Evolutionary conservation across 2,113 vertebrate species (phyloP).

Genomic region (Microcebus griseorufus): DNA sequence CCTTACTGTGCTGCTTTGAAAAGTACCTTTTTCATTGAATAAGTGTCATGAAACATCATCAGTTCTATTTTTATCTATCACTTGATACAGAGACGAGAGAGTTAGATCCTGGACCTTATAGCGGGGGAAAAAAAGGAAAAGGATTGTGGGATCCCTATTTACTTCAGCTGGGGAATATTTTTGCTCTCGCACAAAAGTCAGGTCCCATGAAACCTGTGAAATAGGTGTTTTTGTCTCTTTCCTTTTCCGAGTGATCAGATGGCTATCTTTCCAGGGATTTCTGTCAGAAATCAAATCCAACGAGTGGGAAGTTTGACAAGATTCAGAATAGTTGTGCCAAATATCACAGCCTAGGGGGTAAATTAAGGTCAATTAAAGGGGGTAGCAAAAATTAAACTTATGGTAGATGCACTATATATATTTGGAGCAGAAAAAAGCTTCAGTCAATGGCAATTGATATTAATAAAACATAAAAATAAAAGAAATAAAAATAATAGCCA

Average conservation of each 20-base stretch:
- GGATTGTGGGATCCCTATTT: neutral
- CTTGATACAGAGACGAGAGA: neutral
- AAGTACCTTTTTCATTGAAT: neutral
- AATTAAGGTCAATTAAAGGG: neutral
- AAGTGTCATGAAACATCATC: neutral
- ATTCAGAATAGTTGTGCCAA: neutral
- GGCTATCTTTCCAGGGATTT: conserved; percentile 58
- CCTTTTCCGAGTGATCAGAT: neutral
- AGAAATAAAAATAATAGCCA: neutral
- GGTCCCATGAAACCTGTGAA: neutral
- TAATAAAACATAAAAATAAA: neutral
- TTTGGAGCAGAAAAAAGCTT: neutral
- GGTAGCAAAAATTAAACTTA: neutral
- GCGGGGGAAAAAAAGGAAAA: no score
- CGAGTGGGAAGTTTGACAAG: conserved; percentile 23
- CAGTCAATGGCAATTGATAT: neutral
- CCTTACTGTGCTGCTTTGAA: neutral
- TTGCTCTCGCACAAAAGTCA: neutral
- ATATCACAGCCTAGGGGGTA: neutral
- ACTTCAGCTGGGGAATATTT: neutral
- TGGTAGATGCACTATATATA: neutral
- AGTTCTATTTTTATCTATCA: conserved; percentile 26
- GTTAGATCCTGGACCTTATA: neutral
- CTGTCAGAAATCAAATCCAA: conserved; percentile 61
- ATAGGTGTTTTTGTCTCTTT: neutral